These are phyloP conservation scores for Harpagoxenus sublaevis DNA, from an alignment of 2,888 invertebrate species.

Conservation along the genomic window DNA sequence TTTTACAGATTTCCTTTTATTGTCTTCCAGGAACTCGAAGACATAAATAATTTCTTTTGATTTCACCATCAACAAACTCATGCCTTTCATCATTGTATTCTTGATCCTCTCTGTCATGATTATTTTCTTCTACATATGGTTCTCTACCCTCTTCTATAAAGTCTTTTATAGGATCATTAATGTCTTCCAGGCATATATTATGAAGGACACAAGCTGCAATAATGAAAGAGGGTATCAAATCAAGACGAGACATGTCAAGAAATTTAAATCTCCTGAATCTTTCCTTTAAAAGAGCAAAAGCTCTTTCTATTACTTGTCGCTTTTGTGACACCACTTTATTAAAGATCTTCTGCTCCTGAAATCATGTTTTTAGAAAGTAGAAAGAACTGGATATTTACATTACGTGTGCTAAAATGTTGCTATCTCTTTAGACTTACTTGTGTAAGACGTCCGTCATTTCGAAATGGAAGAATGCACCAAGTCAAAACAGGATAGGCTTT, in stretches of 20 bases:
- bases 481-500: too few relatives aligned
- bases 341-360: background rate
- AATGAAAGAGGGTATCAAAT: background rate
- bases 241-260: background rate
- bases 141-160: background rate
- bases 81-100: background rate
- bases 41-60: background rate
- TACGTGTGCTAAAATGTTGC: too few relatives aligned
- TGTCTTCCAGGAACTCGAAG: slow-evolving; percentile 5
- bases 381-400: too few relatives aligned
- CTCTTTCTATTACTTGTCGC: background rate
- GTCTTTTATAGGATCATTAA: background rate
- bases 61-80: background rate
- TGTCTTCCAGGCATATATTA: background rate
- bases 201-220: background rate
- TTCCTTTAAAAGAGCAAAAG: background rate
- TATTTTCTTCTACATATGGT: background rate
- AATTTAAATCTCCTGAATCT: background rate
- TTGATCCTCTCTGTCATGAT: background rate
- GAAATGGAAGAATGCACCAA: too few relatives aligned
- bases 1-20: background rate
- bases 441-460: too few relatives aligned
- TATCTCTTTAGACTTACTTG: too few relatives aligned
- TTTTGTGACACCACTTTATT: background rate
- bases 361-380: background rate